These are phyloP conservation scores for Conus canariensis DNA, from an alignment of 2,888 invertebrate genomes.

Conservation along the genomic window DNA sequence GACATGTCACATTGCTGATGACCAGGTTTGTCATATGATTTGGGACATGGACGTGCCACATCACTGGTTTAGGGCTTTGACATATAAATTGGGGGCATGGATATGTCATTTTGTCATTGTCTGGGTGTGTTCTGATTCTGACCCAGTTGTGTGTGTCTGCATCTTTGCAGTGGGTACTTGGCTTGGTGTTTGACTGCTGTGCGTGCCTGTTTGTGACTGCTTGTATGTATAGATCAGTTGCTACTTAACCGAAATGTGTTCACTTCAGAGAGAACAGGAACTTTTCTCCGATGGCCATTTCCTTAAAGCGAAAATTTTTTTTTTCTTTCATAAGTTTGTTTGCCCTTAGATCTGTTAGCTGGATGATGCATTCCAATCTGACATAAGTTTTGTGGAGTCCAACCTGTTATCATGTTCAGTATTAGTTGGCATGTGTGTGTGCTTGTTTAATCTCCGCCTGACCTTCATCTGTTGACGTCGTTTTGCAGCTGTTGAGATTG, in stretches of 20 bases:
- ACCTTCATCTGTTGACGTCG: not conserved
- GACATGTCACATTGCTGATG: no score
- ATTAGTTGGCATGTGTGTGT: not conserved
- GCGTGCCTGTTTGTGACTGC: not conserved
- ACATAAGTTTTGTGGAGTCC: not conserved
- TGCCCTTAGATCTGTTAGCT: not conserved
- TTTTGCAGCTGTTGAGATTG: not conserved
- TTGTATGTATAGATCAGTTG: not conserved
- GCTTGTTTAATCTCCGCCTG: not conserved
- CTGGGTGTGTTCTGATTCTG: no score
- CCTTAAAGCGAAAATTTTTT: not conserved
- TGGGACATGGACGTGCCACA: no score
- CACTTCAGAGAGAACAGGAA: not conserved
- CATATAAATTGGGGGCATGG: no score
- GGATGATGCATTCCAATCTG: conserved; percentile 13
- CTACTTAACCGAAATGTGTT: conserved; percentile 26
- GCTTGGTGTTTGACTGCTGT: not conserved
- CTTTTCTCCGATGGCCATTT: not conserved
- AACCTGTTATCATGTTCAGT: not conserved
- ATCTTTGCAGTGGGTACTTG: not conserved
- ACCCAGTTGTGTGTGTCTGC: not conserved
- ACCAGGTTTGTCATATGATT: no score
- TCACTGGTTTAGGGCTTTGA: no score
- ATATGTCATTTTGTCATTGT: no score
- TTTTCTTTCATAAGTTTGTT: not conserved